These are phyloP conservation scores for Synanthedon vespiformis DNA, from an alignment of 2,888 invertebrate genomes.

Conservation along the genomic window DNA sequence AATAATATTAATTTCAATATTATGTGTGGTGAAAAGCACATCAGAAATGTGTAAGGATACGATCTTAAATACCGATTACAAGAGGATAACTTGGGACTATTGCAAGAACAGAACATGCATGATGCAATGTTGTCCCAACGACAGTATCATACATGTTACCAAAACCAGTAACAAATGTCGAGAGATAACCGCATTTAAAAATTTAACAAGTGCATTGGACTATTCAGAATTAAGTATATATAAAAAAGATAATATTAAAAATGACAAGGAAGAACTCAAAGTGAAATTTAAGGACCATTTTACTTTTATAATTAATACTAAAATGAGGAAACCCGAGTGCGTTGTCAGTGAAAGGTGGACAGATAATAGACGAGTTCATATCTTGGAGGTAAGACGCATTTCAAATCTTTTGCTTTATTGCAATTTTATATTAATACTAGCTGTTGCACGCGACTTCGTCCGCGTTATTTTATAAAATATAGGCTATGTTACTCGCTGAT, in stretches of 20 bases:
- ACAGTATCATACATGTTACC: neutral
- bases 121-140: neutral
- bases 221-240: neutral
- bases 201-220: neutral
- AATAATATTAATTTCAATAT: too few relatives aligned
- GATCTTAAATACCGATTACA: too few relatives aligned
- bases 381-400: neutral
- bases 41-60: too few relatives aligned
- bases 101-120: neutral
- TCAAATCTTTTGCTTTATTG: too few relatives aligned
- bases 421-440: too few relatives aligned
- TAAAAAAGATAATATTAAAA: neutral
- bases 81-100: neutral
- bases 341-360: neutral
- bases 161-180: neutral
- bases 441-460: too few relatives aligned
- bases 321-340: neutral
- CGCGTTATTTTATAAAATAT: too few relatives aligned
- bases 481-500: too few relatives aligned
- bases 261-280: neutral
- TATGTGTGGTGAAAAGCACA: too few relatives aligned
- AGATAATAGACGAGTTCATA: neutral
- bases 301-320: neutral
- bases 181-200: neutral
- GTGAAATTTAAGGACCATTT: neutral